Evolutionary conservation across 2,888 invertebrate species (phyloP).

Genomic region (Holacanthella duospinosa): DNA sequence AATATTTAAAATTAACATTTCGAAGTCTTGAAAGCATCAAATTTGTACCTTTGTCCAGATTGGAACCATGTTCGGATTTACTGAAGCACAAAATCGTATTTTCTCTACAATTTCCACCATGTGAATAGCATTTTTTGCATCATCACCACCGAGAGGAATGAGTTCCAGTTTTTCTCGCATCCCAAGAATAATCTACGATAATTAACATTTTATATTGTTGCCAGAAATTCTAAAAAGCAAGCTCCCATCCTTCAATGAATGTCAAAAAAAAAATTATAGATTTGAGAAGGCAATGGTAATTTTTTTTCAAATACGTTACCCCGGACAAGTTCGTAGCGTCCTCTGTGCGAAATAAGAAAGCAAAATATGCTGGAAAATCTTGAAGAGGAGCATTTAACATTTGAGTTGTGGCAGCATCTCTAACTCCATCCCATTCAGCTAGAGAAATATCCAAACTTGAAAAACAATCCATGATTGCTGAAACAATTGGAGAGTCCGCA

Average conservation of each 20-base stretch:
- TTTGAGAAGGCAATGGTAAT: no score
- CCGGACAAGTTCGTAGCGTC: conserved; percentile 6
- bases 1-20: no score
- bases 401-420: conserved; percentile 18
- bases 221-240: no score
- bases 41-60: conserved; percentile 12
- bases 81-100: conserved; percentile 10
- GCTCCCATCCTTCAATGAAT: no score
- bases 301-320: no score
- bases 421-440: conserved; percentile 14
- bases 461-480: conserved; percentile 9
- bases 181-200: conserved; percentile 14
- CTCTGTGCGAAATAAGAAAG: conserved; percentile 20
- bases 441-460: conserved; percentile 19
- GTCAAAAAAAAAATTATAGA: no score
- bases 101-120: conserved; percentile 23
- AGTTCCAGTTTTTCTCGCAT: conserved; percentile 24
- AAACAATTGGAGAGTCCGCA: neutral
- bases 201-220: no score
- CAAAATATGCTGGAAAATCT: conserved; percentile 24
- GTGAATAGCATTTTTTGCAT: conserved; percentile 10
- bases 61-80: conserved; percentile 6
- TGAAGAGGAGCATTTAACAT: conserved; percentile 18
- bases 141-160: conserved; percentile 3
- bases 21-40: no score